Evolutionary conservation across 2,888 invertebrate genomes (phyloP).

Genomic region (Sinohyriopsis cumingii): DNA sequence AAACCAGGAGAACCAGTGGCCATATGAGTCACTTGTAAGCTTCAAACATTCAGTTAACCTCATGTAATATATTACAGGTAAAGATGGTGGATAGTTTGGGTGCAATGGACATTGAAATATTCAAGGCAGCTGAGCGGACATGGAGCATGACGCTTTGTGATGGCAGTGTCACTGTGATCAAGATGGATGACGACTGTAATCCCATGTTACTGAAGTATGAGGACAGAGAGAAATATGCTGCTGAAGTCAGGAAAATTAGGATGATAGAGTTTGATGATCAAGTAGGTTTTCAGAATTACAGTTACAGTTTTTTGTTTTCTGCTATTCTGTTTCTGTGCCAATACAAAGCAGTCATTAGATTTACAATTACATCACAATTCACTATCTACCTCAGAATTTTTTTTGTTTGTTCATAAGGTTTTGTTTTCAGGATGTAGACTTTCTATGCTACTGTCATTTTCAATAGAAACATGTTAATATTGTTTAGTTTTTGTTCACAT

Average conservation of each 20-base stretch:
- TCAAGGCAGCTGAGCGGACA: slow-evolving; percentile 47
- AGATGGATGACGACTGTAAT: slow-evolving; percentile 58
- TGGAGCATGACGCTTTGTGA: slow-evolving; percentile 66
- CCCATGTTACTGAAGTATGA: slow-evolving; percentile 54
- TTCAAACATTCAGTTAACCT: background rate
- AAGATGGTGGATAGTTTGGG: slow-evolving; percentile 61
- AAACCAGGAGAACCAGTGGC: no score
- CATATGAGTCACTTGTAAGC: no score
- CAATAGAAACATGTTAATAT: no score
- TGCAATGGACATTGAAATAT: slow-evolving; percentile 56
- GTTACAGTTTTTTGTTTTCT: background rate
- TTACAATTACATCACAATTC: no score
- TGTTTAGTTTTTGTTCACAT: no score
- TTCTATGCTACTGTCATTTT: no score
- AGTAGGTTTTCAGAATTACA: slow-evolving; percentile 39
- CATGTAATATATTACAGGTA: slow-evolving; percentile 46
- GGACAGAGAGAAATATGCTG: slow-evolving; percentile 63
- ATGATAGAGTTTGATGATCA: slow-evolving; percentile 68
- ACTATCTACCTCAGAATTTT: no score
- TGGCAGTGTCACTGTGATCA: slow-evolving; percentile 58
- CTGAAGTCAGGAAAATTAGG: slow-evolving; percentile 58
- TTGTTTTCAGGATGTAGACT: no score
- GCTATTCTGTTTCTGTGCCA: background rate
- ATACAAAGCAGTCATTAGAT: background rate
- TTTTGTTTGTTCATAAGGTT: no score